Percentiles rank a stretch among this genome's conserved stretches.
phyloP scores from a whole-genome alignment of 2,797 vertebrate genomes.

The Microctenopoma steveboyesi region DNA sequence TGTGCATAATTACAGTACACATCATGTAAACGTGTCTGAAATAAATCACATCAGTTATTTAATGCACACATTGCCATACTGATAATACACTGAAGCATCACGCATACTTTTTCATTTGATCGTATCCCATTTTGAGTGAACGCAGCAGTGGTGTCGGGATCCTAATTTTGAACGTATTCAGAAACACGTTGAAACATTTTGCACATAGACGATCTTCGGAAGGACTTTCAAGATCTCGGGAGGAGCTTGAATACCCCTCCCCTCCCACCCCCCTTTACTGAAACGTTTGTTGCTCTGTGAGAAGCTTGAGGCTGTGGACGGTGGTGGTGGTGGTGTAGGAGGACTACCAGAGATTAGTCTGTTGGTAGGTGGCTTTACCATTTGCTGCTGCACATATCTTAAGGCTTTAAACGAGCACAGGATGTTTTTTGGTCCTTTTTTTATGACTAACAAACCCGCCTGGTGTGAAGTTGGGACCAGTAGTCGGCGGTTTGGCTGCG shows the following conservation, averaged over 20 bases:
- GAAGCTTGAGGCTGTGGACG: background rate
- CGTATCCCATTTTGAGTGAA: background rate
- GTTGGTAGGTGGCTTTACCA: constrained; percentile 45
- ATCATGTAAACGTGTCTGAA: background rate
- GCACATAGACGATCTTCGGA: constrained; percentile 30
- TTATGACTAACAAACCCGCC: background rate
- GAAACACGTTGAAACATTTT: background rate
- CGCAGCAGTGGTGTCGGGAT: background rate
- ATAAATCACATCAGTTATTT: background rate
- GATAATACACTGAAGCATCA: background rate
- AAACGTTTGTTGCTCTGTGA: constrained; percentile 46
- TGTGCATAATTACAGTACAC: background rate
- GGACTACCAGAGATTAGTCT: background rate
- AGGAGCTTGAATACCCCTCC: constrained; percentile 16
- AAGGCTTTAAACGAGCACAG: background rate
- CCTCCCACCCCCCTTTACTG: too few species aligned
- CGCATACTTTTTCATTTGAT: background rate
- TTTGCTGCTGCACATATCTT: constrained; percentile 11
- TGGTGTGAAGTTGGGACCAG: constrained; percentile 9
- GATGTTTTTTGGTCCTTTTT: background rate
- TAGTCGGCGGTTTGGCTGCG: constrained; percentile 11
- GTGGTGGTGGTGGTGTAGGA: background rate
- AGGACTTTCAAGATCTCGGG: constrained; percentile 2
- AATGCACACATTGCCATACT: too few species aligned
- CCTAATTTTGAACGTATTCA: background rate